Conservation (phyloP, 2,888 invertebrate species). For the Malacosoma neustria region DNA sequence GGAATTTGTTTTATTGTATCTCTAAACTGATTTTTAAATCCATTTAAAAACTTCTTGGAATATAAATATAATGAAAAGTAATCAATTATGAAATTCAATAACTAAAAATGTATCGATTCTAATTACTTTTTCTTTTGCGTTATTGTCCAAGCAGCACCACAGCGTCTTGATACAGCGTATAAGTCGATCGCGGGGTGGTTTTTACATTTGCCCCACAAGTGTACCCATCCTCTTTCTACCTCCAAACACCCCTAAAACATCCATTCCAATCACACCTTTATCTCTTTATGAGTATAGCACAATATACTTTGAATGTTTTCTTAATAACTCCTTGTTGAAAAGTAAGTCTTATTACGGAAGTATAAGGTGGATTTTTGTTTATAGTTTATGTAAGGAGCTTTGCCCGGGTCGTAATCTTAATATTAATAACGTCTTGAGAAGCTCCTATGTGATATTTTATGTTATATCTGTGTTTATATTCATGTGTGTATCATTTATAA, state of each 20-base stretch:
- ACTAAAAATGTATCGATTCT: too few species aligned
- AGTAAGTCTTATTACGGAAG: slow-evolving; percentile 1
- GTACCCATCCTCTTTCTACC: slow-evolving; percentile 34
- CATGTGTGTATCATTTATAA: slow-evolving; percentile 20
- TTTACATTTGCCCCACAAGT: slow-evolving; percentile 69
- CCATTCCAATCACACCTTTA: slow-evolving; percentile 16
- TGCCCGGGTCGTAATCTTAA: slow-evolving; percentile 51
- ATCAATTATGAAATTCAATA: too few species aligned
- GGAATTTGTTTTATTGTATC: background rate
- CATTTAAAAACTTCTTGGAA: too few species aligned
- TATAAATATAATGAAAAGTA: too few species aligned
- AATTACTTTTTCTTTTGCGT: background rate
- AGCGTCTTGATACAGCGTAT: slow-evolving; percentile 71
- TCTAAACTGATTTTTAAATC: too few species aligned
- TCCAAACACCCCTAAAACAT: slow-evolving; percentile 20
- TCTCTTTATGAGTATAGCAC: background rate
- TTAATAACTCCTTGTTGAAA: slow-evolving; percentile 8
- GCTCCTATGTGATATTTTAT: slow-evolving; percentile 60
- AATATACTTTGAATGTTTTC: slow-evolving; percentile 1
- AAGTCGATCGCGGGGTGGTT: slow-evolving; percentile 74
- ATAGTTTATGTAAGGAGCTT: slow-evolving; percentile 10
- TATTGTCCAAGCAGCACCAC: slow-evolving; percentile 15
- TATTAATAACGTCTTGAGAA: slow-evolving; percentile 68
- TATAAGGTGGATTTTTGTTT: slow-evolving; percentile 10
- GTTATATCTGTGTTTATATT: slow-evolving; percentile 30